Percentiles rank a stretch among this genome's conserved stretches.
Conservation (phyloP, 2,888 invertebrate species). For the Ochropleura leucogaster region DNA sequence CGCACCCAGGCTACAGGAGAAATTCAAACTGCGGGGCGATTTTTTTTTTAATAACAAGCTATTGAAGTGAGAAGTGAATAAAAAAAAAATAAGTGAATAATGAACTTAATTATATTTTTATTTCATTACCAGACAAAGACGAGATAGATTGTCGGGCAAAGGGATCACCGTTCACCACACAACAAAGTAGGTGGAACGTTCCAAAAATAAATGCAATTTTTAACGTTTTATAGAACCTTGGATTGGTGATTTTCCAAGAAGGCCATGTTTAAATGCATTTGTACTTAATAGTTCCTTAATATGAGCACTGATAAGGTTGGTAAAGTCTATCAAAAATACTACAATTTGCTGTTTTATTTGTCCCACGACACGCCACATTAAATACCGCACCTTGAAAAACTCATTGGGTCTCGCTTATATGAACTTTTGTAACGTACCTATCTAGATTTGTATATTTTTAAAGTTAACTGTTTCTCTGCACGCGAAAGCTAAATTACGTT, state of each 20-base stretch:
- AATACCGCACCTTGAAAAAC: constrained; percentile 49
- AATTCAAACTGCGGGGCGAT: too few relatives aligned
- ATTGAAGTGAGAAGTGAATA: too few relatives aligned
- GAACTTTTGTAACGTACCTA: constrained; percentile 55
- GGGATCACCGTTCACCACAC: neutral
- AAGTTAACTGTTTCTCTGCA: constrained; percentile 63
- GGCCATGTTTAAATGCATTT: too few relatives aligned
- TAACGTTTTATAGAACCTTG: too few relatives aligned
- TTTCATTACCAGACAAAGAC: neutral
- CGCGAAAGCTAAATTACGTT: constrained; percentile 66
- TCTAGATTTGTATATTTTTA: constrained; percentile 65
- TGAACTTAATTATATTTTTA: too few relatives aligned
- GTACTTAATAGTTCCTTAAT: neutral
- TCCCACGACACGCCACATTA: constrained; percentile 14
- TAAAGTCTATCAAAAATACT: constrained; percentile 3
- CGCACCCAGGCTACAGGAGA: too few relatives aligned
- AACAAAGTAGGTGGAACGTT: neutral
- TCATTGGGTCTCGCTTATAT: constrained; percentile 50
- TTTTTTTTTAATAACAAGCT: too few relatives aligned
- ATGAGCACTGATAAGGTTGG: neutral
- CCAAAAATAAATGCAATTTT: neutral
- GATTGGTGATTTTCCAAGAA: neutral
- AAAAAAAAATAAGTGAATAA: too few relatives aligned
- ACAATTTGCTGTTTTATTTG: constrained; percentile 32
- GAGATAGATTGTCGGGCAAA: neutral